Evolutionary conservation across 23 tunicate genomes (phyloP), one percentile per base, ranked within the genome.

Genomic region (Trididemnum miniatum): DNA sequence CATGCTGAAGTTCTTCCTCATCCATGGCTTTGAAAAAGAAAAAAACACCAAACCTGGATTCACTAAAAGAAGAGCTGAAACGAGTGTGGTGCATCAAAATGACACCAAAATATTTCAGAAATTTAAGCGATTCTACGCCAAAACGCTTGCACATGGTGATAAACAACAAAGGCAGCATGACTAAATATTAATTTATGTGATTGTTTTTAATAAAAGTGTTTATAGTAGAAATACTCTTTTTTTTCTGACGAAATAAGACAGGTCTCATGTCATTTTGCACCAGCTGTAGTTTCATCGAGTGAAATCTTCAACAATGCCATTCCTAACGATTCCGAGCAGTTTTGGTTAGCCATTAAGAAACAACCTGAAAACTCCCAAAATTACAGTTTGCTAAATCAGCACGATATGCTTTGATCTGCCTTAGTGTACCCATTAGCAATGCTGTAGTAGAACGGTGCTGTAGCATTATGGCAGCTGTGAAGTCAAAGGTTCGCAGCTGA

Each of bases 121-220:
- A 73, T 73, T 40, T 40, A 39, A 73, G 79, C 38, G 79, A 73
- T 31, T 73, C 79, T 40, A 39, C 38, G 59, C 79, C 79, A n/a
- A 73, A 73, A 38, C 79, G 79, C 59, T 40, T 73, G 79, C 79
- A 73, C 37, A 38, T 73, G 79, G 79, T 73, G 26, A 39, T 73
- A 7, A 73, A 39, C 20, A 73, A 73, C 38, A 73, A 73, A 30
- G 79, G 79, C 79, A 73, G 38, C 31, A 73, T 73, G 59, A 73
- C 79, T 38, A 39, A 73, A 24, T 37, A 73, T 73, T 39, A 73
- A 73, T 20, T 15, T 15, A 73, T 67, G 37, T 32, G 7, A 67
- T 67, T 67, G 4, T 62, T 62, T 18, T 62, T 44, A 49, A 49
- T n/a, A n/a, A n/a, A n/a, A n/a, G n/a, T n/a, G n/a, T n/a, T n/a